Evolutionary conservation across 1,140 invertebrate species (phyloP).

Genomic region (Drosophila bifasciata): DNA sequence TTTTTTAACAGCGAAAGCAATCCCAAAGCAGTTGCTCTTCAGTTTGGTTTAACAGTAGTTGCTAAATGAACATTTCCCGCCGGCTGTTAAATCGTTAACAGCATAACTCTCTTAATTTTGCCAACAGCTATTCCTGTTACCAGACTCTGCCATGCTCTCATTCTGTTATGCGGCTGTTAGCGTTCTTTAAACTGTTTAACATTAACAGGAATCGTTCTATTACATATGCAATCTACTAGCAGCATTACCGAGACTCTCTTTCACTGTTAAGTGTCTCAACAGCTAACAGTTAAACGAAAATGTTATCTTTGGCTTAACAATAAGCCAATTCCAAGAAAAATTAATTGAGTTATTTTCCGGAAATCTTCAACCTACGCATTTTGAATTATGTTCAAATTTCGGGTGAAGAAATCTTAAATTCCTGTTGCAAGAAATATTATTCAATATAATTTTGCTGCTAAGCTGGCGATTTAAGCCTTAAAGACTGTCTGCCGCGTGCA

Average conservation of each 20-base stretch:
- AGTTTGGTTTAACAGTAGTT: too few relatives aligned
- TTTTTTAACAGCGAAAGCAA: background rate
- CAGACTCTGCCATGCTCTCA: background rate
- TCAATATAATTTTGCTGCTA: conserved; percentile 5
- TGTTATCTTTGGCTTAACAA: background rate
- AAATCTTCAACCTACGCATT: background rate
- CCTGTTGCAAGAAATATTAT: conserved; percentile 37
- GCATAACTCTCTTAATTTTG: background rate
- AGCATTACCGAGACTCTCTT: conserved; percentile 4
- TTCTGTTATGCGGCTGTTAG: background rate
- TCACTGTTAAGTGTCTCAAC: background rate
- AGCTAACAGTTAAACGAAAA: background rate
- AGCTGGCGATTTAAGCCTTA: conserved; percentile 10
- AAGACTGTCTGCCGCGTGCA: background rate
- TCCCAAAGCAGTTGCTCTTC: too few relatives aligned
- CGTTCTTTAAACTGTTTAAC: background rate
- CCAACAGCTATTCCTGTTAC: background rate
- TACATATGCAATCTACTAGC: too few relatives aligned
- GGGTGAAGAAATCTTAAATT: conserved; percentile 25
- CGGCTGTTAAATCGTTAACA: background rate
- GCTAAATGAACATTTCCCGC: background rate
- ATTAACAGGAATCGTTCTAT: background rate
- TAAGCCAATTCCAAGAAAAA: background rate
- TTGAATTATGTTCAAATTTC: conserved; percentile 16
- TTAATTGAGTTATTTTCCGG: conserved; percentile 13